These are phyloP conservation scores for Nipponia nippon DNA, from an alignment of 2,113 vertebrate genomes.

Conservation along the genomic window DNA sequence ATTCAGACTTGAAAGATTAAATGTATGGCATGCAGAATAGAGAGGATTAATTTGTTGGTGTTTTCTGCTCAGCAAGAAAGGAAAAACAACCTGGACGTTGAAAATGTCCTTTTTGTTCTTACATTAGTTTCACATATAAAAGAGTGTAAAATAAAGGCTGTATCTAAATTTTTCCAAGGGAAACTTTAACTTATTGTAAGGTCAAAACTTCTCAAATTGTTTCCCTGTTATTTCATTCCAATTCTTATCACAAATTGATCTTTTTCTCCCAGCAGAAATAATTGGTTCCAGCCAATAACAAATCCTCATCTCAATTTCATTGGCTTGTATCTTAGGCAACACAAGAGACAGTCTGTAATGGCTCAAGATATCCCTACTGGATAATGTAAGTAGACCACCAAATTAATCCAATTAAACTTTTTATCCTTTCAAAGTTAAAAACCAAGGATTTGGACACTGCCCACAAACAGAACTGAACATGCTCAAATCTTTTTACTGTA, in stretches of 20 bases:
- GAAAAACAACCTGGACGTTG: not conserved
- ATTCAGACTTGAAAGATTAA: not conserved
- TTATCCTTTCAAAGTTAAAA: not conserved
- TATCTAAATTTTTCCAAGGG: not conserved
- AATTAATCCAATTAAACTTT: slow-evolving; percentile 1
- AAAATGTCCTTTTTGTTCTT: not conserved
- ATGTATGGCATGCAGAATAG: not conserved
- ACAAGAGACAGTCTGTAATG: not conserved
- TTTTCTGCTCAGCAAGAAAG: not conserved
- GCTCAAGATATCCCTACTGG: not conserved
- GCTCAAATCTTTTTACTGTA: not conserved
- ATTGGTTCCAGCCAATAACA: not conserved
- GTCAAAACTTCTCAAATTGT: not conserved
- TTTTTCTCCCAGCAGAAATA: slow-evolving; percentile 39
- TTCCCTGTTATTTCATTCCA: not conserved
- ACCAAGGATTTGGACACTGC: not conserved
- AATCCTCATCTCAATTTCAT: not conserved
- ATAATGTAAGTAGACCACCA: slow-evolving; percentile 7
- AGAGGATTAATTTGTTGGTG: not conserved
- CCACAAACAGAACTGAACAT: not conserved
- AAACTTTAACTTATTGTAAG: not conserved
- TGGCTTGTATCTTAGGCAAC: not conserved
- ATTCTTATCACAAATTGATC: not conserved
- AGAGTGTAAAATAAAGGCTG: not conserved
- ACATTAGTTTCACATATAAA: not conserved